A percentile compares a stretch with the other conserved stretches of the same genome.
These are phyloP conservation scores for Heterodera carotae DNA, from an alignment of 1,140 invertebrate genomes.

Conservation along the genomic window DNA sequence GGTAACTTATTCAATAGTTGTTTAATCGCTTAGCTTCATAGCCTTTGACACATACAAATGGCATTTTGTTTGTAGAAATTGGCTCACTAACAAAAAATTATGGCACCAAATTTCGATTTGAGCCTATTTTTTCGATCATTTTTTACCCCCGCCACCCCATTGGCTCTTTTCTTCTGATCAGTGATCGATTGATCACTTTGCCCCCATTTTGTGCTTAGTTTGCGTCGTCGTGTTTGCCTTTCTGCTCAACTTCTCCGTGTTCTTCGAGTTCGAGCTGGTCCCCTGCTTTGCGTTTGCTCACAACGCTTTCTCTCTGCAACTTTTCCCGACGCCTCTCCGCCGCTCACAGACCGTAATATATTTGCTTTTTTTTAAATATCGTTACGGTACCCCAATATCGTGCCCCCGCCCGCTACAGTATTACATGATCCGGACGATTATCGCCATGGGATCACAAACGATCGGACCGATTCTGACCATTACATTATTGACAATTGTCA, in stretches of 20 bases:
- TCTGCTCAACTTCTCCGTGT: slow-evolving; percentile 48
- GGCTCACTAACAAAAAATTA: too few relatives aligned
- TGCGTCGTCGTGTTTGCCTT: slow-evolving; percentile 46
- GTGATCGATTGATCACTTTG: background rate
- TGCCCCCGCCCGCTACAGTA: slow-evolving; percentile 31
- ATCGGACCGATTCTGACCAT: slow-evolving; percentile 42
- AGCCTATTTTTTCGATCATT: too few relatives aligned
- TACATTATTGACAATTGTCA: slow-evolving; percentile 41
- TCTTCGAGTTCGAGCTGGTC: slow-evolving; percentile 53
- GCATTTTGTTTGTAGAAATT: too few relatives aligned
- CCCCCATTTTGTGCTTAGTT: slow-evolving; percentile 28
- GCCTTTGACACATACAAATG: too few relatives aligned
- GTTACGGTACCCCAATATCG: background rate
- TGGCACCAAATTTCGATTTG: too few relatives aligned
- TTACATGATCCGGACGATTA: slow-evolving; percentile 41
- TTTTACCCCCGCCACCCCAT: too few relatives aligned
- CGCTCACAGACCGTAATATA: slow-evolving; percentile 34
- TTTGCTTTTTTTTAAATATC: background rate
- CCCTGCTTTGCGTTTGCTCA: slow-evolving; percentile 43
- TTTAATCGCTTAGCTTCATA: too few relatives aligned
- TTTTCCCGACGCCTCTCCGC: slow-evolving; percentile 42
- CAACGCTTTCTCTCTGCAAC: slow-evolving; percentile 34
- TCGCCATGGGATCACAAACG: slow-evolving; percentile 49
- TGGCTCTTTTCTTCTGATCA: background rate
- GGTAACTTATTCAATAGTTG: too few relatives aligned